These are phyloP conservation scores for Callocephalon fimbriatum DNA, from an alignment of 2,113 vertebrate genomes.

Conservation along the genomic window DNA sequence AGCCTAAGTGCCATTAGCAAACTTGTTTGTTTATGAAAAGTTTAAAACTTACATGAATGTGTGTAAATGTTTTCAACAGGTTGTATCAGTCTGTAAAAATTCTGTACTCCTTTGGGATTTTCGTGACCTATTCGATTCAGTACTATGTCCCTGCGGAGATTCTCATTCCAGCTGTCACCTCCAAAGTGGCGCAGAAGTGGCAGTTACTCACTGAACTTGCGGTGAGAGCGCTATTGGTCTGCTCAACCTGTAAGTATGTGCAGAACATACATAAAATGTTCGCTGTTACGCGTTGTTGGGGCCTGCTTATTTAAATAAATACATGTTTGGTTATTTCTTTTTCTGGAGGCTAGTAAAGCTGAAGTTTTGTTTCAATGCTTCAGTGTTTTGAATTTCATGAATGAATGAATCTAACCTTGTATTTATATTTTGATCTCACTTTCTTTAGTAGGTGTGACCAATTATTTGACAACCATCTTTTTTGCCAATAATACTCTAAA, in stretches of 20 bases:
- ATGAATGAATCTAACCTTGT: neutral
- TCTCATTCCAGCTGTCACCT: conserved; percentile 78
- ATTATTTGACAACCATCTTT: neutral
- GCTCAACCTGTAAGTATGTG: conserved; percentile 86
- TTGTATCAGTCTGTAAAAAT: conserved; percentile 88
- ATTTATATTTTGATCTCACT: neutral
- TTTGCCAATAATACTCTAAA: neutral
- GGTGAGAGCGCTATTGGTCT: conserved; percentile 78
- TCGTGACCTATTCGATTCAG: conserved; percentile 90
- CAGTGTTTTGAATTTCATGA: neutral
- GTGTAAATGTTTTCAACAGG: conserved; percentile 75
- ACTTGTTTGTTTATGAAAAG: neutral
- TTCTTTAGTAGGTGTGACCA: neutral
- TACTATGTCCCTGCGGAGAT: conserved; percentile 91
- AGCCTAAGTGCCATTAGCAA: neutral
- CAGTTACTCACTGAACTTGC: conserved; percentile 77
- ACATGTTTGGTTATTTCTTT: neutral
- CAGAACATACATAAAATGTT: neutral
- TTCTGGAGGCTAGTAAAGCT: neutral
- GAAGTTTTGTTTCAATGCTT: neutral
- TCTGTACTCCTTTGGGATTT: conserved; percentile 90
- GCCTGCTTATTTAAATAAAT: neutral
- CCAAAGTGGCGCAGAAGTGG: conserved; percentile 78
- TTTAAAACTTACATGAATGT: neutral
- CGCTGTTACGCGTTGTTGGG: neutral